Evolutionary conservation across 1,140 invertebrate species (phyloP).

Genomic region (Pseudomyrmex cubaensis): DNA sequence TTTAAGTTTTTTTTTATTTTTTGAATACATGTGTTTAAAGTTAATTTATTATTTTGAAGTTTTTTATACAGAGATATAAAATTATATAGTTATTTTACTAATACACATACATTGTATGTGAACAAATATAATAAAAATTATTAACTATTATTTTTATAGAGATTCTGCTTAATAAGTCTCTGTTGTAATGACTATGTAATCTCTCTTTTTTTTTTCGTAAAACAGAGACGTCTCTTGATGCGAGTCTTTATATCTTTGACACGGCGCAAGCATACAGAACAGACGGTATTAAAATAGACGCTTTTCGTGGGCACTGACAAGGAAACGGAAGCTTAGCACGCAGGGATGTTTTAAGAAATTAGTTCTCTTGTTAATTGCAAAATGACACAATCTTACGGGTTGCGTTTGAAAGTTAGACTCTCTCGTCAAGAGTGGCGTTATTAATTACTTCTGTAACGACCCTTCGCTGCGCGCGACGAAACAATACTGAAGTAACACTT

Average conservation of each 20-base stretch:
- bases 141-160: too few species aligned
- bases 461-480: neutral
- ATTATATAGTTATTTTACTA: too few species aligned
- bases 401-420: neutral
- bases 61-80: too few species aligned
- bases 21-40: neutral
- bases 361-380: conserved; percentile 73
- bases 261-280: conserved; percentile 74
- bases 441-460: conserved; percentile 57
- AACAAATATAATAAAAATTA: too few species aligned
- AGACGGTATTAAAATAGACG: conserved; percentile 81
- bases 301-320: conserved; percentile 76
- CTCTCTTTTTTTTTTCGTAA: too few species aligned
- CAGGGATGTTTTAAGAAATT: conserved; percentile 81
- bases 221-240: neutral
- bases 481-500: conserved; percentile 28
- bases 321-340: conserved; percentile 77
- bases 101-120: too few species aligned
- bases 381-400: conserved; percentile 39
- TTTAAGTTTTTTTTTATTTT: too few species aligned
- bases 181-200: too few species aligned
- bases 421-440: conserved; percentile 18
- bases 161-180: too few species aligned
- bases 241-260: conserved; percentile 70
- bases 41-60: neutral